Evolutionary conservation across 2,888 invertebrate genomes (phyloP).

Genomic region (Plusia festucae): DNA sequence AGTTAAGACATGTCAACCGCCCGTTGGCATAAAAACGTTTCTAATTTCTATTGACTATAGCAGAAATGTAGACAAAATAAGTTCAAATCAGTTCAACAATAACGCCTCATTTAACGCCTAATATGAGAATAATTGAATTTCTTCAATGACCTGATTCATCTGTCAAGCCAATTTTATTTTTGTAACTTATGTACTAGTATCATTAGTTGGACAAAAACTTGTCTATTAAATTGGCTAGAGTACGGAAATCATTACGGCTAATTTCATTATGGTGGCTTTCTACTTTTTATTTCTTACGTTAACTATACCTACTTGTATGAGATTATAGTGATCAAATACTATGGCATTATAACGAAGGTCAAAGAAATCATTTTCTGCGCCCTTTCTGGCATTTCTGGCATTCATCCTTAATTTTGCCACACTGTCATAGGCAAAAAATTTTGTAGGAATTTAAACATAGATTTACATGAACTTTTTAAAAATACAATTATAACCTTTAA

Average conservation of each 20-base stretch:
- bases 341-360: background rate
- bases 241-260: background rate
- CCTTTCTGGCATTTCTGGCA: too few relatives aligned
- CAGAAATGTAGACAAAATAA: constrained; percentile 43
- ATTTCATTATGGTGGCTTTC: background rate
- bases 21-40: constrained; percentile 40
- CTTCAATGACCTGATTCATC: constrained; percentile 39
- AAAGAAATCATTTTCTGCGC: background rate
- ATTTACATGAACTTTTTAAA: too few relatives aligned
- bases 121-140: constrained; percentile 46
- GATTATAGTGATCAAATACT: background rate
- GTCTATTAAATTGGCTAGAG: background rate
- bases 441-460: too few relatives aligned
- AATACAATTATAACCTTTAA: background rate
- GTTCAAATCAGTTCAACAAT: constrained; percentile 11
- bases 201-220: constrained; percentile 16
- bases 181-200: background rate
- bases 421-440: too few relatives aligned
- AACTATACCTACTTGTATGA: background rate
- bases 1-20: constrained; percentile 45
- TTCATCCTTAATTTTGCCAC: too few relatives aligned
- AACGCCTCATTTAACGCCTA: constrained; percentile 32
- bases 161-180: constrained; percentile 18
- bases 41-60: constrained; percentile 36
- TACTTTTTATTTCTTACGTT: background rate